Conservation (phyloP, 2,113 vertebrate species). For the Mesembrinibis cayennensis region DNA sequence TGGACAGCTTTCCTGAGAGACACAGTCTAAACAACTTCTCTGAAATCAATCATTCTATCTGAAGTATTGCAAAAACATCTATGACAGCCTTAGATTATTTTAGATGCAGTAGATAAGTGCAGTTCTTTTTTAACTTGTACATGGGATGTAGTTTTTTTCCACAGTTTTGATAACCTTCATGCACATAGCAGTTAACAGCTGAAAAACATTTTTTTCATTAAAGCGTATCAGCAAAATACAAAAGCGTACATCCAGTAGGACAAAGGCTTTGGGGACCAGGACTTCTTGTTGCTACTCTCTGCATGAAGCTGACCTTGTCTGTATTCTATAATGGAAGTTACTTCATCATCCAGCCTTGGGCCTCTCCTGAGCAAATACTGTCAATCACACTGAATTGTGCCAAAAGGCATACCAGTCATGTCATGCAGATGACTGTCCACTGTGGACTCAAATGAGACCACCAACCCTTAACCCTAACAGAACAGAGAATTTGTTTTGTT, state of each 20-base stretch:
- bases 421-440: neutral
- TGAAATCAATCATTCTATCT: constrained; percentile 9
- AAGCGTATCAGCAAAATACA: constrained; percentile 37
- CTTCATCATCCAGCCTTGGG: constrained; percentile 39
- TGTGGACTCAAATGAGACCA: neutral
- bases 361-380: constrained; percentile 17
- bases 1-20: constrained; percentile 34
- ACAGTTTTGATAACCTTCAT: constrained; percentile 62
- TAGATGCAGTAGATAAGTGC: neutral
- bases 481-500: constrained; percentile 20
- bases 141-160: neutral
- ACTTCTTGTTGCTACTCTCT: constrained; percentile 27
- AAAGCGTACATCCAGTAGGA: neutral
- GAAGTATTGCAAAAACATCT: constrained; percentile 29
- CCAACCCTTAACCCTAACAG: neutral
- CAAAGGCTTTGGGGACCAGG: constrained; percentile 28
- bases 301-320: constrained; percentile 53
- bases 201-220: constrained; percentile 36
- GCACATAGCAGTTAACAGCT: constrained; percentile 23
- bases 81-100: constrained; percentile 47
- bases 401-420: neutral
- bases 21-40: neutral
- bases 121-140: constrained; percentile 29
- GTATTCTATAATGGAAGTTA: constrained; percentile 66
- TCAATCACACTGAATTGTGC: neutral